Conservation (phyloP, 2,797 vertebrate species). For the Bradypodion pumilum region DNA sequence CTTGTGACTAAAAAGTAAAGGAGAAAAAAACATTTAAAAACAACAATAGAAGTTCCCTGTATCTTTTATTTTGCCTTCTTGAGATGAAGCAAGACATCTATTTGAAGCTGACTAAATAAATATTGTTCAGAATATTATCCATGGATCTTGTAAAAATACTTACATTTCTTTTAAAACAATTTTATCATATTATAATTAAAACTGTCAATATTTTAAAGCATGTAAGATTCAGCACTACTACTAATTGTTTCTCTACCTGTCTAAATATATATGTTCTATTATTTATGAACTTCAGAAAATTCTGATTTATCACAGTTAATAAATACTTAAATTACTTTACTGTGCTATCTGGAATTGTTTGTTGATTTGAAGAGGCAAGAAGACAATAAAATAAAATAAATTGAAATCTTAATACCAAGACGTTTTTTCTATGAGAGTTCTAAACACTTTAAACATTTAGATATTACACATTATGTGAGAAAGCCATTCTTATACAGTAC, state of each 20-base stretch:
- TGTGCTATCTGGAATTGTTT: constrained; percentile 67
- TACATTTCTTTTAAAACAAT: constrained; percentile 20
- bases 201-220: constrained; percentile 60
- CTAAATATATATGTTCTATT: constrained; percentile 66
- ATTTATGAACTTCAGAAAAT: constrained; percentile 60
- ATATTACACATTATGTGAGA: constrained; percentile 55
- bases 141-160: constrained; percentile 43
- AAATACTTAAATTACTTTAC: constrained; percentile 70
- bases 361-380: constrained; percentile 70
- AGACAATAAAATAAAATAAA: constrained; percentile 46
- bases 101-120: constrained; percentile 58
- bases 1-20: constrained; percentile 55
- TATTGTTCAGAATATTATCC: constrained; percentile 13
- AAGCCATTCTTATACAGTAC: constrained; percentile 45
- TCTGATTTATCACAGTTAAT: constrained; percentile 68
- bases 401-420: constrained; percentile 64
- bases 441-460: constrained; percentile 63
- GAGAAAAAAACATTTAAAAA: constrained; percentile 29
- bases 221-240: constrained; percentile 47
- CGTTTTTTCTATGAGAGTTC: constrained; percentile 60
- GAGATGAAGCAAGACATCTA: constrained; percentile 47
- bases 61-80: constrained; percentile 49
- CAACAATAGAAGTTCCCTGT: constrained; percentile 48
- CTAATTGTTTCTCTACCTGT: constrained; percentile 52
- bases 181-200: constrained; percentile 55